Base-by-base conservation (phyloP, 2,797 vertebrate species). In the Alcedo atthis region DNA sequence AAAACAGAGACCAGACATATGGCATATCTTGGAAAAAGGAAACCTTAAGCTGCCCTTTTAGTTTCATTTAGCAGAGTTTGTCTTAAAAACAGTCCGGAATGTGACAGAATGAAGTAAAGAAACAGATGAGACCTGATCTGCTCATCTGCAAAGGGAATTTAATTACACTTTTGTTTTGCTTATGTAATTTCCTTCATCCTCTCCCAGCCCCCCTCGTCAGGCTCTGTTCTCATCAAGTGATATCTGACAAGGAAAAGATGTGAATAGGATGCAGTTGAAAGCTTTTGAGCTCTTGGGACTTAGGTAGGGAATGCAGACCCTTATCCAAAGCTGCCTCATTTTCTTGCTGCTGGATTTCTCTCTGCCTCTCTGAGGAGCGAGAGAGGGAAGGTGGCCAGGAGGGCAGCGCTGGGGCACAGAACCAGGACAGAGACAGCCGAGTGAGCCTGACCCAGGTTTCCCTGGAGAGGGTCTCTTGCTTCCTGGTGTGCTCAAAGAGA, bases 71-170 rank as follows among this genome's bases (percentile, higher is more conserved):
- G 53, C 70, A 49, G 68, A 79, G 26, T 59, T 69, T 90, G 81
- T 86, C 84, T 90, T 43, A 30, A 86, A 92, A 94, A 74, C 40
- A 57, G 19, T 77, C 68, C 78, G 80, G 86, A 93, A 90, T 57
- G 78, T 86, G 78, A 77, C 78, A 90, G 95, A 82, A 63, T 51
- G 78, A 70, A 77, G 62, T 54, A 68, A 62, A 80, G 28, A 51
- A 89, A 67, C 62, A 85, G 83, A 66, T 13, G 5, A 89, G 49
- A 70, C 26, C 66, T 42, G 75, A 54, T 95, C 57, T 80, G 84
- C 75, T 93, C 37, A 33, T 94, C 81, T 95, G 84, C 81, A 81
- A 68, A 82, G 87, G 69, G 66, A 90, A 92, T 94, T 95, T 92
- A 94, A 85, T 90, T 75, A 78, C 32, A 15, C 81, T 93, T 91